Evolutionary conservation across 1,140 invertebrate species (phyloP).

Genomic region (Leguminivora glycinivorella): DNA sequence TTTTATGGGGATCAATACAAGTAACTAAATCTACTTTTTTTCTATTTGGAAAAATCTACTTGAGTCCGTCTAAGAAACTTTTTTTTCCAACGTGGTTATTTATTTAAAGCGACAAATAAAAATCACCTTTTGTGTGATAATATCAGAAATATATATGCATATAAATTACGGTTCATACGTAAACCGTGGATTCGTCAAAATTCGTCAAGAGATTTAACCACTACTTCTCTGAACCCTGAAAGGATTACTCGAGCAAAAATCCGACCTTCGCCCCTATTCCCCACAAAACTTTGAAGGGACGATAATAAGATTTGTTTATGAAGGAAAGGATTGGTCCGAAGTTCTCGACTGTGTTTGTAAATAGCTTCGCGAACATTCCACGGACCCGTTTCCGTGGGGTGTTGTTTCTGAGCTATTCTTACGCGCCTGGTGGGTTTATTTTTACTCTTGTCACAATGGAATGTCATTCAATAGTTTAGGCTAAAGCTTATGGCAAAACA

Average conservation of each 20-base stretch:
- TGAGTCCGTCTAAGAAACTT: no score
- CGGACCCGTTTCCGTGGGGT: neutral
- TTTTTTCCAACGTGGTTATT: no score
- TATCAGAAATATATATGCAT: no score
- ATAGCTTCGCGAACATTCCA: slow-evolving; percentile 4
- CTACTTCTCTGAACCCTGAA: neutral
- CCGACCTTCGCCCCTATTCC: neutral
- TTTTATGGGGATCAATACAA: slow-evolving; percentile 19
- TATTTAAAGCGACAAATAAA: no score
- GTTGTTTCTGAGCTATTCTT: slow-evolving; percentile 7
- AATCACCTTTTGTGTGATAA: no score
- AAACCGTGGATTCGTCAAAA: no score
- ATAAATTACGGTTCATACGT: no score
- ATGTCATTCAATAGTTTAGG: neutral
- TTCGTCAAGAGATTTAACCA: no score
- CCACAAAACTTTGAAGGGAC: neutral
- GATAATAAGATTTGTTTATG: neutral
- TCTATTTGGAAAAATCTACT: no score
- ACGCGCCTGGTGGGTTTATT: neutral
- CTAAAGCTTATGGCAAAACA: no score
- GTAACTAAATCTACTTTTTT: neutral
- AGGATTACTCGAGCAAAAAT: neutral
- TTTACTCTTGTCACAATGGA: neutral
- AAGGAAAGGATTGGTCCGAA: neutral
- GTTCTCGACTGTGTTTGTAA: neutral